Percentiles rank a stretch among this genome's conserved stretches.
Evolutionary conservation across 2,113 vertebrate species (phyloP).

Genomic region (Platanista minor): DNA sequence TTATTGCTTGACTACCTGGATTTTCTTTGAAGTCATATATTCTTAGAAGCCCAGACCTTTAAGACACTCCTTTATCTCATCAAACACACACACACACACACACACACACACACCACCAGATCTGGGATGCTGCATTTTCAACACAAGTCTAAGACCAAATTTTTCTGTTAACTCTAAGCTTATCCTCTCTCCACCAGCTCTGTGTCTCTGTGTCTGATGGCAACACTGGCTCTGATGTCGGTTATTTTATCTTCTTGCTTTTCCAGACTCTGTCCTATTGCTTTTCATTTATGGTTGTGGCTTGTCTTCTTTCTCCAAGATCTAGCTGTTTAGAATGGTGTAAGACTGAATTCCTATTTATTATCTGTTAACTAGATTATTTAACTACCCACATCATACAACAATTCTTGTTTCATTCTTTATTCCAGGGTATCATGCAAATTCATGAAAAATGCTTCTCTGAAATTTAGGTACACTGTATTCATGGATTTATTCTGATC

Average conservation of each 20-base stretch:
- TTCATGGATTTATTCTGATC: not conserved
- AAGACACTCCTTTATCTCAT: not conserved
- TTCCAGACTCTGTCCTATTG: too few relatives aligned
- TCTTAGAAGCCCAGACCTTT: not conserved
- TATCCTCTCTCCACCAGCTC: not conserved
- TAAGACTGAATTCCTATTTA: not conserved
- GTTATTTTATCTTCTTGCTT: not conserved
- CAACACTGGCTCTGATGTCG: rapidly evolving
- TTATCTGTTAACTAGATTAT: not conserved
- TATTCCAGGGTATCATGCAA: not conserved
- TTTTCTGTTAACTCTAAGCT: not conserved
- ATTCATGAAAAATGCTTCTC: not conserved
- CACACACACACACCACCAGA: not conserved
- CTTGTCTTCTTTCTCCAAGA: not conserved
- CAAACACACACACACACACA: not conserved
- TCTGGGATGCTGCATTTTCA: not conserved
- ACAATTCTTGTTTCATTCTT: not conserved
- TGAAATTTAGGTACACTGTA: not conserved
- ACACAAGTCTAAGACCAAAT: not conserved
- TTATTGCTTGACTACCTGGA: not conserved
- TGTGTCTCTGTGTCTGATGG: not conserved
- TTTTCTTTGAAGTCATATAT: not conserved
- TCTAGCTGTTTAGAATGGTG: not conserved
- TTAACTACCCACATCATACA: not conserved
- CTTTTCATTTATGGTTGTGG: not conserved